These are phyloP conservation scores for Eurypyga helias DNA, from an alignment of 2,113 vertebrate genomes.

Conservation along the genomic window DNA sequence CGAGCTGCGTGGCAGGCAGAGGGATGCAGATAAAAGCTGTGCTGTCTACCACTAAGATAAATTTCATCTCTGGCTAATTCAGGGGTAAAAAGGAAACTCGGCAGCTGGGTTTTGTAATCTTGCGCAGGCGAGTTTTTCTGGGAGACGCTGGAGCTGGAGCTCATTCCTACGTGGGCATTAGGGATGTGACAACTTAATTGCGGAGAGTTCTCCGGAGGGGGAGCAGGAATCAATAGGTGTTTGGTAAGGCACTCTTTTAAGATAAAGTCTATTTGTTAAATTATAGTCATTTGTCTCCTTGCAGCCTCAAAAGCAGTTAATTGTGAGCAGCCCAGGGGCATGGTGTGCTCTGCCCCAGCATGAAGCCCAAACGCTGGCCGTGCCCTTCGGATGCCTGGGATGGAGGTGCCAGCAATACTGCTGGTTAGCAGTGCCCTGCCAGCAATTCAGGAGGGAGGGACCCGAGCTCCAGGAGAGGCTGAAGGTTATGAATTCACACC, in stretches of 20 bases:
- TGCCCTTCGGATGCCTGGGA: neutral
- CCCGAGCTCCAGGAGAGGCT: neutral
- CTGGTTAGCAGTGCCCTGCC: neutral
- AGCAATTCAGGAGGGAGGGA: neutral
- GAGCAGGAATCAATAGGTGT: conserved; percentile 65
- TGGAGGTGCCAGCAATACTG: neutral
- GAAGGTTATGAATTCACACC: conserved; percentile 44
- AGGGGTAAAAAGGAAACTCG: neutral
- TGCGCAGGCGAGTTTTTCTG: neutral
- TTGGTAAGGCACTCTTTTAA: conserved; percentile 52
- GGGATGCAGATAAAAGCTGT: conserved; percentile 24
- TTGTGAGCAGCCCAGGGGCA: neutral
- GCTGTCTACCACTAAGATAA: neutral
- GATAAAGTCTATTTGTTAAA: conserved; percentile 75
- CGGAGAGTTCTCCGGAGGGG: conserved; percentile 8
- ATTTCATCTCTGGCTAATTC: conserved; percentile 39
- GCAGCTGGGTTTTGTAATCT: conserved; percentile 26
- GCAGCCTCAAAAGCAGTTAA: conserved; percentile 38
- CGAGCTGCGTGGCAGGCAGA: neutral
- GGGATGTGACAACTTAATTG: conserved; percentile 74
- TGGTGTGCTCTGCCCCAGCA: neutral
- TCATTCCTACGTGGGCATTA: conserved; percentile 60
- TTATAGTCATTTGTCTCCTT: conserved; percentile 67
- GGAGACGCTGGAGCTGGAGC: neutral
- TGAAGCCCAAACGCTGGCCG: neutral